Conservation (phyloP, 2,797 vertebrate species). For the Nasua narica region DNA sequence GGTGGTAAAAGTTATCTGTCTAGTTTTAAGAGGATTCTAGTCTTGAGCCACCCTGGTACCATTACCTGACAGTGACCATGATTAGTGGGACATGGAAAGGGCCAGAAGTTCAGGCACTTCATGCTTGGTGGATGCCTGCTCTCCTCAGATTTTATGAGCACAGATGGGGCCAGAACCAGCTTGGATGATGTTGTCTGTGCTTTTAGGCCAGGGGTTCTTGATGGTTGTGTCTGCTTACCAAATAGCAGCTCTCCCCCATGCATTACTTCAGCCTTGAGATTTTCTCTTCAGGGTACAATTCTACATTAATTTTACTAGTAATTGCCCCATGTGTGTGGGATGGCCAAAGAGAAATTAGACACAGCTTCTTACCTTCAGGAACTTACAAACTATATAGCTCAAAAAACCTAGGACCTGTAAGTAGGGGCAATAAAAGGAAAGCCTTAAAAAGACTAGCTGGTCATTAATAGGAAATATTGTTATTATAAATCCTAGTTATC, state of each 20-base stretch:
- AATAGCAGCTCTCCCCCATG: background rate
- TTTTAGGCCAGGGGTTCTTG: background rate
- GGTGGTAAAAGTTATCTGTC: background rate
- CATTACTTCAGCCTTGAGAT: background rate
- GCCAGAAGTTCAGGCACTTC: background rate
- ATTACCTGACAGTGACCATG: background rate
- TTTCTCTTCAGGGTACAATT: background rate
- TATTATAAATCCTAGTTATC: background rate
- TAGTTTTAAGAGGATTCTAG: background rate
- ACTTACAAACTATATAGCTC: background rate
- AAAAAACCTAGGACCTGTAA: background rate
- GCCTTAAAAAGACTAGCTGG: background rate
- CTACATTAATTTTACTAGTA: background rate
- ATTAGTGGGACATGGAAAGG: background rate
- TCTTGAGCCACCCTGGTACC: background rate
- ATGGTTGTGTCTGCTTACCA: background rate
- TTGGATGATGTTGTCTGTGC: background rate
- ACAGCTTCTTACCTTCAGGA: background rate
- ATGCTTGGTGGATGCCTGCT: background rate
- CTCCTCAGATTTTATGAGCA: background rate
- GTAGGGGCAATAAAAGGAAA: background rate
- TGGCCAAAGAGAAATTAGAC: background rate
- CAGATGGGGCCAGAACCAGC: background rate
- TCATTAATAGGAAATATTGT: background rate
- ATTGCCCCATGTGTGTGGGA: background rate